phyloP scores from a whole-genome alignment of 2,888 invertebrate genomes.

The Acanthosepion lycidas region DNA sequence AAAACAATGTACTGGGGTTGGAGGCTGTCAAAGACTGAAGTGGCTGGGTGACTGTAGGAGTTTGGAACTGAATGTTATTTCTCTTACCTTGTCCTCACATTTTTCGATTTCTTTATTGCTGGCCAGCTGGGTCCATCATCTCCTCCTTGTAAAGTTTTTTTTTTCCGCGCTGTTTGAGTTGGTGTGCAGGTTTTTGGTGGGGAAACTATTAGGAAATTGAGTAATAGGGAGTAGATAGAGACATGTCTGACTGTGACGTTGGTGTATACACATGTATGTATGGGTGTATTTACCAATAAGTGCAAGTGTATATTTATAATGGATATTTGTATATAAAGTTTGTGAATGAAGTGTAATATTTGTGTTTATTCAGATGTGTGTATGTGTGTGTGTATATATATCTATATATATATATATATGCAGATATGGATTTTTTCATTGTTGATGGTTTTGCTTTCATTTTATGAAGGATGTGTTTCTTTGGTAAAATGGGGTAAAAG shows the following conservation, averaged over 20 bases:
- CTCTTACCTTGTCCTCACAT: background rate
- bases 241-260: too few species aligned
- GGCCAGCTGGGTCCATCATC: slow-evolving; percentile 33
- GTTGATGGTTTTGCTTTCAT: too few species aligned
- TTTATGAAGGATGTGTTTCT: too few species aligned
- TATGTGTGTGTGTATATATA: background rate
- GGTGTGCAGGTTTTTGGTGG: background rate
- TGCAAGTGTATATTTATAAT: background rate
- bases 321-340: background rate
- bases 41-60: background rate
- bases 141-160: background rate
- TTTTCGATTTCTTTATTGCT: background rate
- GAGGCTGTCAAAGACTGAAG: background rate
- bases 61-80: background rate
- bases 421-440: too few species aligned
- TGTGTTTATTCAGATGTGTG: background rate
- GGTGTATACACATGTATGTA: too few species aligned
- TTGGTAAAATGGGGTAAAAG: too few species aligned
- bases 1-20: background rate
- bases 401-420: too few species aligned
- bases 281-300: too few species aligned
- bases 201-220: background rate
- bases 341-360: background rate
- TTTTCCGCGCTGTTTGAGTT: background rate
- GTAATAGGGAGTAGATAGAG: background rate